phyloP scores from a whole-genome alignment of 2,113 vertebrate species.

The Bombycilla garrulus region DNA sequence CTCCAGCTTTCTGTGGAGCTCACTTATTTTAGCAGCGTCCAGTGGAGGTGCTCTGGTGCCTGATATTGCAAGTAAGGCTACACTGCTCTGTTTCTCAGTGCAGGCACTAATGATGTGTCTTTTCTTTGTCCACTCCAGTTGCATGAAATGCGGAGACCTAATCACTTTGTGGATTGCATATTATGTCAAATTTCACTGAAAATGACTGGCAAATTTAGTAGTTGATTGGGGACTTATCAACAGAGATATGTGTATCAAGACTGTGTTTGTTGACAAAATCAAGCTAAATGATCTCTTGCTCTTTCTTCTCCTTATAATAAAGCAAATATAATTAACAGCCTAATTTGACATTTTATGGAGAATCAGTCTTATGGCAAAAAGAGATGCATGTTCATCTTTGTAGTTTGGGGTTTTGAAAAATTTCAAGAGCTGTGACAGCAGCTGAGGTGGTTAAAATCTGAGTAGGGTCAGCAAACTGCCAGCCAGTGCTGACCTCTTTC shows the following conservation, averaged over 20 bases:
- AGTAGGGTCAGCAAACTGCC: background rate
- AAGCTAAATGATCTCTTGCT: conserved; percentile 6
- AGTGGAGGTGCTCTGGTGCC: background rate
- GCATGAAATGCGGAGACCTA: background rate
- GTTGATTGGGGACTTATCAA: background rate
- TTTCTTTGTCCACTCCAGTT: background rate
- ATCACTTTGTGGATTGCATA: background rate
- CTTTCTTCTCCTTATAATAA: background rate
- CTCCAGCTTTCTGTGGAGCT: background rate
- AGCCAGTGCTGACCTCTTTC: background rate
- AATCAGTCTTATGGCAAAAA: background rate
- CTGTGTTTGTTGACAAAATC: conserved; percentile 30
- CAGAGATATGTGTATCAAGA: background rate
- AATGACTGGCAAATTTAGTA: background rate
- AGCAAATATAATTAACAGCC: conserved; percentile 30
- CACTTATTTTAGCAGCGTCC: background rate
- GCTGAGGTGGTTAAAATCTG: background rate
- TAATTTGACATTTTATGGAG: conserved; percentile 24
- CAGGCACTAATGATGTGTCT: background rate
- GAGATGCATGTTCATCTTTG: background rate
- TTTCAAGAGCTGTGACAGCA: background rate
- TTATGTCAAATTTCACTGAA: background rate
- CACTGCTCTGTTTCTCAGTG: background rate
- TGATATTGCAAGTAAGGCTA: background rate
- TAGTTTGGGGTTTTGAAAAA: background rate